These are phyloP conservation scores for Drosophila nigricruria DNA, from an alignment of 2,888 invertebrate genomes.

Conservation along the genomic window DNA sequence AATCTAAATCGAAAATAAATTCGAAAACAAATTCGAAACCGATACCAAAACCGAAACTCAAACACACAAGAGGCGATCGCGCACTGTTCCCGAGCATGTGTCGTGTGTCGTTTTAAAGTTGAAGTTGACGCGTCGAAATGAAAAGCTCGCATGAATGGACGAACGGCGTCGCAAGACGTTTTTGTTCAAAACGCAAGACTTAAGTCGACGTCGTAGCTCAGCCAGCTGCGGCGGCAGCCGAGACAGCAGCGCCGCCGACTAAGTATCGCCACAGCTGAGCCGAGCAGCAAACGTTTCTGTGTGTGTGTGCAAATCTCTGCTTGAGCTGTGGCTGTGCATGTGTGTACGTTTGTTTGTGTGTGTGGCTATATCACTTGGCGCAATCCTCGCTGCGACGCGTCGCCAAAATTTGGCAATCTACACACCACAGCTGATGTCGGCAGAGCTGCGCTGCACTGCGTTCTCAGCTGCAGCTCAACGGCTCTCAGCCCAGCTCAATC, in stretches of 20 bases:
- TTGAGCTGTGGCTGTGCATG: slow-evolving; percentile 18
- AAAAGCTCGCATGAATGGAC: slow-evolving; percentile 85
- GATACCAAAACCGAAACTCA: slow-evolving; percentile 28
- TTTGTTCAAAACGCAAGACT: slow-evolving; percentile 83
- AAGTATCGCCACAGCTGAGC: slow-evolving; percentile 57
- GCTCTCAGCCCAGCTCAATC: slow-evolving; percentile 58
- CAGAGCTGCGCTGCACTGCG: slow-evolving; percentile 4
- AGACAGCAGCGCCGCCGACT: slow-evolving; percentile 62
- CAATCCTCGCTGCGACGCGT: slow-evolving; percentile 65
- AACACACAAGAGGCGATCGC: slow-evolving; percentile 57
- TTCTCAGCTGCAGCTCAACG: slow-evolving; percentile 36
- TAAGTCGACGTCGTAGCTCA: slow-evolving; percentile 58
- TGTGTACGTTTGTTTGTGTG: slow-evolving; percentile 16
- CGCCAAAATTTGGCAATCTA: slow-evolving; percentile 64
- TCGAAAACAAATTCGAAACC: slow-evolving; percentile 8
- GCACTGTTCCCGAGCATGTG: slow-evolving; percentile 81
- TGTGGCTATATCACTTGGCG: slow-evolving; percentile 46
- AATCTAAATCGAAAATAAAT: slow-evolving; percentile 9
- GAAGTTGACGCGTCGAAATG: slow-evolving; percentile 85
- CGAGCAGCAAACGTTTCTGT: slow-evolving; percentile 37
- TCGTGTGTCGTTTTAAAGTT: slow-evolving; percentile 74
- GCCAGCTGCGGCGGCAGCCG: slow-evolving; percentile 28
- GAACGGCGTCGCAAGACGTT: slow-evolving; percentile 83
- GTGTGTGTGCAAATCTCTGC: slow-evolving; percentile 51
- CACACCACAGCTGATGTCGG: slow-evolving; percentile 6